phyloP scores from a whole-genome alignment of 2,888 invertebrate species.

The Hydraecia micacea region DNA sequence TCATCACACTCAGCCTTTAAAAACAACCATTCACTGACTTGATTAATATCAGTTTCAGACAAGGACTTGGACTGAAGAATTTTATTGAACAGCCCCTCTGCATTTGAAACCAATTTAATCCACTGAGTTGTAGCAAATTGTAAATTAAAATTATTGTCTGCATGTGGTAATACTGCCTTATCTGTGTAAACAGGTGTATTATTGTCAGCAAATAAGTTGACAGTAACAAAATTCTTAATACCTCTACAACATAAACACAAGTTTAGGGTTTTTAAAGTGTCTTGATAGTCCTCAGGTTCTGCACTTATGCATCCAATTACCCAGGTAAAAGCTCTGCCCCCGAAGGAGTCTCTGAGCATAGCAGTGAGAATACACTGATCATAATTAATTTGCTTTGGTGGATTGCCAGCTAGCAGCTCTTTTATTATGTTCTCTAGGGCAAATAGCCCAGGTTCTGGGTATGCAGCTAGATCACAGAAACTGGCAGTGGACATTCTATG shows the following conservation, averaged over 20 bases:
- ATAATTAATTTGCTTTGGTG: conserved; percentile 89
- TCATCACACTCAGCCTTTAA: conserved; percentile 97
- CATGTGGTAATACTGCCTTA: conserved; percentile 77
- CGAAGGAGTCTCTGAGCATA: conserved; percentile 93
- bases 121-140: conserved; percentile 96
- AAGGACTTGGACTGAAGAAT: conserved; percentile 93
- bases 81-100: conserved; percentile 95
- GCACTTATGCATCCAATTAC: conserved; percentile 94
- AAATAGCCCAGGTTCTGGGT: conserved; percentile 91
- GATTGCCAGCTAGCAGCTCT: conserved; percentile 89
- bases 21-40: conserved; percentile 95
- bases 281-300: conserved; percentile 92
- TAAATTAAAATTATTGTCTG: conserved; percentile 91
- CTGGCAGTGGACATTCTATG: conserved; percentile 93
- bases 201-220: conserved; percentile 92
- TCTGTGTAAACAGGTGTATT: conserved; percentile 90
- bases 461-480: conserved; percentile 92
- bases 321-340: conserved; percentile 93
- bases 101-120: conserved; percentile 95
- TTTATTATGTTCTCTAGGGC: conserved; percentile 92
- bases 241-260: conserved; percentile 92
- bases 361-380: conserved; percentile 93
- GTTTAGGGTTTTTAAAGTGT: conserved; percentile 93
- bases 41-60: conserved; percentile 93
- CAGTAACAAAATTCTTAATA: conserved; percentile 93